Base-by-base conservation (phyloP, 2,888 invertebrate species). In the Branchipolynoe longqiensis region DNA sequence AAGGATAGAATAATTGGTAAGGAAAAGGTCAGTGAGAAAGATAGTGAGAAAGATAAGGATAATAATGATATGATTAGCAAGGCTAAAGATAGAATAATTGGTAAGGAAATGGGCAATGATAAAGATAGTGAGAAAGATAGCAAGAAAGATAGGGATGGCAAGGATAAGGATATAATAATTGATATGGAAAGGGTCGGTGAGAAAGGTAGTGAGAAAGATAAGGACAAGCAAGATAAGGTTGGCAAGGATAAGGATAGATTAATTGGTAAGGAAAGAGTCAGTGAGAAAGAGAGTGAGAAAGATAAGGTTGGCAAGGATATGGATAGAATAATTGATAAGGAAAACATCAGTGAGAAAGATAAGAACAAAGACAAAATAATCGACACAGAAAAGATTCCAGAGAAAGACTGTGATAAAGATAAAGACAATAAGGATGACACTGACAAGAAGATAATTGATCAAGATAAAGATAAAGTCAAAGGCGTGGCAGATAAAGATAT, bases 1-100 rank as follows among this genome's bases (percentile, higher is more conserved):
- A 48, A 48, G 8, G 62, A 28, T 62, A 62, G n/a, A 25, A 25
- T n/a, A 54, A 18, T 14, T 54, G 54, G 18, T 54, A 54, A 54
- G 12, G 62, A 62, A n/a, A 28, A 62, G 62, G 62, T 28, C 62
- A 62, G n/a, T 4, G 41, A 38, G 41, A 73, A 73, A 28, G 36
- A 22, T 25, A 12, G 38, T 12, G 38, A 73, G 38, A 28, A 6
- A 4, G 38, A 2, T 14, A 40, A n/a, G 2, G 25, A 73, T 14
- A 18, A 73, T 2, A n/a, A 41, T 22, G 28, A 73, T 14, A n/a
- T 28, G 6, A 62, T 8, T 25, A 6, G n/a, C 12, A 25, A 62
- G 62, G 6, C 62, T 62, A n/a, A 62, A 73, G 22, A 73, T 6
- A n/a, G 3, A 1, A 38, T 25, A 12, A 40, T 25, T 2, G 38